Conservation (phyloP, 1,140 invertebrate genomes). For the Chironomus striatipennis region DNA sequence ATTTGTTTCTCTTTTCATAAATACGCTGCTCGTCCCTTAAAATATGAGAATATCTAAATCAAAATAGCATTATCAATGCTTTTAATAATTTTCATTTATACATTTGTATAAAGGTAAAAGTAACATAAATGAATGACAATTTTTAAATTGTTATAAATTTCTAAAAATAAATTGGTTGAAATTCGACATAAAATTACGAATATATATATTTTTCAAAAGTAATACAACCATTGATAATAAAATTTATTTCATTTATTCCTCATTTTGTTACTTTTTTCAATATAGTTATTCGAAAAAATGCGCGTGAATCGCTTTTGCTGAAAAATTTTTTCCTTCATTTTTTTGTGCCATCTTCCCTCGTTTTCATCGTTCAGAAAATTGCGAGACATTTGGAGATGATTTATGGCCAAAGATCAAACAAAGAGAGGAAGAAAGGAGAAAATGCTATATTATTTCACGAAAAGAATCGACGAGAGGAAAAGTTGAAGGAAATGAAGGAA, state of each 20-base stretch:
- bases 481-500: background rate
- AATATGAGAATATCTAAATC: background rate
- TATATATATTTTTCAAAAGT: too few relatives aligned
- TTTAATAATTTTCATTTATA: background rate
- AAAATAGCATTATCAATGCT: background rate
- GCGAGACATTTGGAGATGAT: background rate
- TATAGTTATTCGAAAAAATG: too few relatives aligned
- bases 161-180: too few relatives aligned
- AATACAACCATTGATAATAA: too few relatives aligned
- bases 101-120: background rate
- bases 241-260: too few relatives aligned
- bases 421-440: background rate
- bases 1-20: background rate
- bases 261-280: too few relatives aligned
- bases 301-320: too few relatives aligned
- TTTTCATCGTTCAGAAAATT: background rate
- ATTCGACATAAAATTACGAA: too few relatives aligned
- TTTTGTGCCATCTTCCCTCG: too few relatives aligned
- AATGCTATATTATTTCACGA: background rate
- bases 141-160: too few relatives aligned
- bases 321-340: too few relatives aligned
- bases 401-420: conserved; percentile 23
- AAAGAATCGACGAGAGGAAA: background rate
- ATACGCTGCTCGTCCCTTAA: background rate
- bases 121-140: too few relatives aligned